Evolutionary conservation across 92 coral and sea anemone species (phyloP).

Genomic region (Phenganax stokvisi): DNA sequence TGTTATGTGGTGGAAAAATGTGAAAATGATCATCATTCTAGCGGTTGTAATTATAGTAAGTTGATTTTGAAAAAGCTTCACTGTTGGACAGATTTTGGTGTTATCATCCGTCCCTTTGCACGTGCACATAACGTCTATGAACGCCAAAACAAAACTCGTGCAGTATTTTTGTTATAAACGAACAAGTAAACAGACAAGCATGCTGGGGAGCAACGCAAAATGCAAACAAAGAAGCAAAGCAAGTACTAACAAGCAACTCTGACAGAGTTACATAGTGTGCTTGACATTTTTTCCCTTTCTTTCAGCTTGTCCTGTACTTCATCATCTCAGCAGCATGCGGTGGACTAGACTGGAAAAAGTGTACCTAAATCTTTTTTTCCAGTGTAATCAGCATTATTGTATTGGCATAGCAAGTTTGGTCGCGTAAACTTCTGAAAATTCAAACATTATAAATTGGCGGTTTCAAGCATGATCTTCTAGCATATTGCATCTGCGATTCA

Average conservation of each 20-base stretch:
- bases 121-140: no score
- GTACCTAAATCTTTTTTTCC: conserved; percentile 22
- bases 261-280: background rate
- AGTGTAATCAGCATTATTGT: background rate
- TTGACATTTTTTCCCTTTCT: background rate
- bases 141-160: no score
- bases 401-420: background rate
- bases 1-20: conserved; percentile 99
- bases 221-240: background rate
- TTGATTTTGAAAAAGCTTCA: background rate
- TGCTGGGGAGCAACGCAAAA: no score
- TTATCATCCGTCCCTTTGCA: no score
- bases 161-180: no score
- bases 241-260: background rate
- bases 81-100: no score
- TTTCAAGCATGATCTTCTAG: no score
- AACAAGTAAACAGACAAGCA: no score
- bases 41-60: conserved; percentile 82
- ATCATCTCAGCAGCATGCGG: conserved; percentile 93
- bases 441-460: no score
- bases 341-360: conserved; percentile 79
- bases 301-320: conserved; percentile 83
- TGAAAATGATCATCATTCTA: conserved; percentile 80
- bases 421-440: no score
- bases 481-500: no score